Evolutionary conservation across 2,797 vertebrate species (phyloP).

Genomic region (Hylomyscus alleni): DNA sequence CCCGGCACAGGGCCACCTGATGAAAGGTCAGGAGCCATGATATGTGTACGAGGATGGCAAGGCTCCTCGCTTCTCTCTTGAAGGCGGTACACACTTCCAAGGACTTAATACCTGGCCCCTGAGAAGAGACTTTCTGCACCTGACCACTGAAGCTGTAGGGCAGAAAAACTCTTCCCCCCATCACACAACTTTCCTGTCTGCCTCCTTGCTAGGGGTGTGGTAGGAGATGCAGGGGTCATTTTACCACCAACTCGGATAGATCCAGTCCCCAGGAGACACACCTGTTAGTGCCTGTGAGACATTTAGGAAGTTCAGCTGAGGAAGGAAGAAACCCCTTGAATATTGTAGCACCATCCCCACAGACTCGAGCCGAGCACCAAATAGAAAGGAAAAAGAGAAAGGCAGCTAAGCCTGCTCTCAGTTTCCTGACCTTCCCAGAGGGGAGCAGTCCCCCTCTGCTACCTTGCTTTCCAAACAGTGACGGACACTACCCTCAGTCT

Average conservation of each 20-base stretch:
- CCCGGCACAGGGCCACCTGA: accelerated
- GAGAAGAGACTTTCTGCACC: not conserved
- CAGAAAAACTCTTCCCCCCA: not conserved
- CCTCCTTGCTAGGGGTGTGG: not conserved
- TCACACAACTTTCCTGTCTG: not conserved
- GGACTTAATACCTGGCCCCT: not conserved
- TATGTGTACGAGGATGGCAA: accelerated
- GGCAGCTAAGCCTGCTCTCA: not conserved
- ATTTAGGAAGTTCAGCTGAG: not conserved
- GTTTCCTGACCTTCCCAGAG: not conserved
- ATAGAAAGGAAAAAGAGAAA: not conserved
- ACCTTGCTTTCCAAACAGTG: not conserved
- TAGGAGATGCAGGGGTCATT: not conserved
- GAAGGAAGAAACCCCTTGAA: not conserved
- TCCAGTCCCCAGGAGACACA: not conserved
- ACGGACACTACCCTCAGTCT: not conserved
- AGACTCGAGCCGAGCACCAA: not conserved
- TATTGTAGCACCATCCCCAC: not conserved
- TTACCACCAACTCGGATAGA: not conserved
- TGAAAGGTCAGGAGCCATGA: accelerated
- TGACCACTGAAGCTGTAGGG: not conserved
- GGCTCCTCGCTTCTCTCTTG: not conserved
- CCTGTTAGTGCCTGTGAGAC: not conserved
- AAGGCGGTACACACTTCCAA: not conserved
- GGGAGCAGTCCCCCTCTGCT: not conserved